Percentiles rank a stretch among this genome's conserved stretches.
Evolutionary conservation across 1,140 invertebrate species (phyloP).

Genomic region (Drosophila miranda): DNA sequence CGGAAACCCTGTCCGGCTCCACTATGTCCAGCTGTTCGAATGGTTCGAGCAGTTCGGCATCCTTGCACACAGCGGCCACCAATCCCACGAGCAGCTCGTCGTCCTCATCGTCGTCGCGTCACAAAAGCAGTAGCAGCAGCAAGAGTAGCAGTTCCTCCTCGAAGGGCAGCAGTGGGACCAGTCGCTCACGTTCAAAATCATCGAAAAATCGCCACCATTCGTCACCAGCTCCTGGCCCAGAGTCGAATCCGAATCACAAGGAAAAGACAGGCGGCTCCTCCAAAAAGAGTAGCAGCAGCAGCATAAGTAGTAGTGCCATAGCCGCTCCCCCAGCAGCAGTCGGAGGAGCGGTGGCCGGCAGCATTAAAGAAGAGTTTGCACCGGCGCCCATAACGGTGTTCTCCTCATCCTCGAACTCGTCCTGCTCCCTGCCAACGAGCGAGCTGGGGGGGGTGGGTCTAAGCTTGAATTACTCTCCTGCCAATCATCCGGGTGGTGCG

Average conservation of each 20-base stretch:
- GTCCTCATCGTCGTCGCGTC: constrained; percentile 71
- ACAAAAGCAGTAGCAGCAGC: constrained; percentile 74
- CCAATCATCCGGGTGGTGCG: constrained; percentile 19
- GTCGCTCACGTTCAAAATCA: constrained; percentile 76
- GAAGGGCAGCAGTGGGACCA: constrained; percentile 56
- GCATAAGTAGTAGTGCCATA: constrained; percentile 34
- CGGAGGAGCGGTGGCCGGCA: not conserved
- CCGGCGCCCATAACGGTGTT: constrained; percentile 58
- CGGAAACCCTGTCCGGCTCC: constrained; percentile 51
- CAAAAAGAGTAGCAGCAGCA: constrained; percentile 47
- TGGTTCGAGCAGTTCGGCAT: constrained; percentile 58
- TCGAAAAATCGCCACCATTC: constrained; percentile 72
- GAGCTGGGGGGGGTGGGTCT: constrained; percentile 29
- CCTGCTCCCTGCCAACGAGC: constrained; percentile 72
- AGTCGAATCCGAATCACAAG: constrained; percentile 15
- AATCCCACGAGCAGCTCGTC: constrained; percentile 28
- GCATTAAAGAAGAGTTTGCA: constrained; percentile 11
- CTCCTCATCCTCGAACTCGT: constrained; percentile 77
- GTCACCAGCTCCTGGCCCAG: constrained; percentile 38
- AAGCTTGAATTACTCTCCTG: constrained; percentile 48
- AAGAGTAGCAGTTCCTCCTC: constrained; percentile 74
- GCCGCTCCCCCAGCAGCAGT: constrained; percentile 19
- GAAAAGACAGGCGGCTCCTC: constrained; percentile 55
- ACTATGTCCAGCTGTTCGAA: constrained; percentile 62
- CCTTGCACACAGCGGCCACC: constrained; percentile 18